Base-by-base conservation (phyloP, 2,888 invertebrate species). In the Oscheius sp. region DNA sequence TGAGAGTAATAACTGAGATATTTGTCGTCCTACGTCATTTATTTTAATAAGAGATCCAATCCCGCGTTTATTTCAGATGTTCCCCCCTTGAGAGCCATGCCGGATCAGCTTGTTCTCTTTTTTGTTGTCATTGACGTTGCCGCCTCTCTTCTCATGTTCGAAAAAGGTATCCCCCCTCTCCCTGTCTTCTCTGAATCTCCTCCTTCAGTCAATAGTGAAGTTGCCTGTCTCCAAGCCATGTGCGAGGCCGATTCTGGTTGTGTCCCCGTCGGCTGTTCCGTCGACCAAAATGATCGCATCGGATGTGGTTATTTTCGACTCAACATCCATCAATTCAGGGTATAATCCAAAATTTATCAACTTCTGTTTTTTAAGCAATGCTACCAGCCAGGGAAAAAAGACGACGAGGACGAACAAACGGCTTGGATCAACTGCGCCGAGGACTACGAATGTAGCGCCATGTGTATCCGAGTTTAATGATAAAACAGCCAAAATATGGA, bases 371-470 rank as follows among this genome's bases (percentile, higher is more conserved):
- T 77, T 56, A 76, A 86, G 84, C 87, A 87, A 80, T 87, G 87
- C 77, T 87, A 86, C 63, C 85, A 86, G 70, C 87, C 87, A 27
- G 87, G 87, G 1, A 82, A 84, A 25, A 77, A 78, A 49, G 84
- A 86, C 59, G 85, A 84, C 35, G 87, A 87, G 43, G 82, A 83
- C 13, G 84, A 85, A 55, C 82, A 86, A 72, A 76, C 78, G 9
- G 86, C 87, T 16, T 87, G 87, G 87, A 83, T 87, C 66, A 81
- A 83, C 45, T 87, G 87, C 71, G 82, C 87, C 9, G 85, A 87
- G 66, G 81, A 86, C 73, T 87, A 85, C 73, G 83, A 87, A 52
- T 87, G 87, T 59, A 84, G 86, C 7, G 80, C 85, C 12, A 77
- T 81, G 52, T 87, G 87, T 71, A 87, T 87, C 55, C 78, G 81